Evolutionary conservation across 2,113 vertebrate genomes (phyloP).

Genomic region (Odocoileus virginianus): DNA sequence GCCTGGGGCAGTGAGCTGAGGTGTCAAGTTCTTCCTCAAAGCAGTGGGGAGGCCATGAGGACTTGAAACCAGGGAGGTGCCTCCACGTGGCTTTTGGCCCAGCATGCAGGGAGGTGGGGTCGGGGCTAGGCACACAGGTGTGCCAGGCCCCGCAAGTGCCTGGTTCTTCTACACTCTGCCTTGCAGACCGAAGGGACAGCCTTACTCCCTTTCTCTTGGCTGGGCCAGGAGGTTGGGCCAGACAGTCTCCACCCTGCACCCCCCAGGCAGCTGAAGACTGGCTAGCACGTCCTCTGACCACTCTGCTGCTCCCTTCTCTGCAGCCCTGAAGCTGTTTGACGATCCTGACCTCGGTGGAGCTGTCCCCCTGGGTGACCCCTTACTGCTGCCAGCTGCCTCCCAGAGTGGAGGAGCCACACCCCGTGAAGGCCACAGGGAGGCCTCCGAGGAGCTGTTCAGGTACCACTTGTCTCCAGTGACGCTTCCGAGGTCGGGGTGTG

Average conservation of each 20-base stretch:
- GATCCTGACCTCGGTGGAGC: slow-evolving; percentile 84
- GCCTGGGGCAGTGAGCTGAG: not conserved
- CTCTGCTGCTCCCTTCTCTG: not conserved
- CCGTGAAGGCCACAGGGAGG: not conserved
- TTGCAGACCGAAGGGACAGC: not conserved
- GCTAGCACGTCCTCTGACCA: not conserved
- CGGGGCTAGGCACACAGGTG: not conserved
- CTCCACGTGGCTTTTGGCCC: not conserved
- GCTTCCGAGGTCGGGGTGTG: not conserved
- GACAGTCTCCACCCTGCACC: not conserved
- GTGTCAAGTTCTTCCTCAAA: not conserved
- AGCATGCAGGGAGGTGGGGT: rapidly evolving
- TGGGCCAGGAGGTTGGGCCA: not conserved
- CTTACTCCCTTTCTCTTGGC: rapidly evolving
- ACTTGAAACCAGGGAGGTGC: not conserved
- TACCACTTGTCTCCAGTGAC: slow-evolving; percentile 40
- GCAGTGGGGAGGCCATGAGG: rapidly evolving
- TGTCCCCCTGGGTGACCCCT: slow-evolving; percentile 80
- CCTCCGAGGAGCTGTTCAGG: slow-evolving; percentile 80
- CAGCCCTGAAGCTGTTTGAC: slow-evolving; percentile 85
- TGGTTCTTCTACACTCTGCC: no score
- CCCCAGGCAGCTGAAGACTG: not conserved
- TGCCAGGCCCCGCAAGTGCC: rapidly evolving
- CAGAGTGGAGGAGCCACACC: not conserved
- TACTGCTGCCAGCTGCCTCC: slow-evolving; percentile 79